Percentiles rank a stretch among this genome's conserved stretches.
Evolutionary conservation across 2,797 vertebrate species (phyloP).

Genomic region (Notoglanidium macrostoma): DNA sequence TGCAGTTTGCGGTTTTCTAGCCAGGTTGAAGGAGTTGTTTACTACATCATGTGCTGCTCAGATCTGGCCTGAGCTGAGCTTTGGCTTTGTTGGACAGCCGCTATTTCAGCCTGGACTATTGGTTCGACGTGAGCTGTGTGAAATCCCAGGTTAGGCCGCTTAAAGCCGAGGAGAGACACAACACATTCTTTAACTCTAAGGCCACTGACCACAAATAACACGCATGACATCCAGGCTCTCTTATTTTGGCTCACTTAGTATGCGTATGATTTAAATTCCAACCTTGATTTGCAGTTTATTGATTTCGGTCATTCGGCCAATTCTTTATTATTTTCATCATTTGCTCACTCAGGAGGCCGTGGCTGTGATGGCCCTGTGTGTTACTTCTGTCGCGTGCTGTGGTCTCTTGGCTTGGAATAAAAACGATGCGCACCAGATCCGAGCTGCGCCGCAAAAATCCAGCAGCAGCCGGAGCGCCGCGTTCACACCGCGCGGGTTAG

Average conservation of each 20-base stretch:
- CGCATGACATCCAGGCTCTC: background rate
- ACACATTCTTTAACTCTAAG: background rate
- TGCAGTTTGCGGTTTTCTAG: background rate
- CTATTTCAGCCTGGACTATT: conserved; percentile 40
- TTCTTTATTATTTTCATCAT: background rate
- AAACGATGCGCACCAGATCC: background rate
- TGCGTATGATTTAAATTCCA: too few relatives aligned
- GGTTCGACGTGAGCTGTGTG: conserved; percentile 1
- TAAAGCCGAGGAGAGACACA: background rate
- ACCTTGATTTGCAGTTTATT: too few relatives aligned
- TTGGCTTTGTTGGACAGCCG: conserved; percentile 40
- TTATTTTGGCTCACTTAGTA: background rate
- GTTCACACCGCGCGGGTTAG: background rate
- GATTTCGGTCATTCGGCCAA: background rate
- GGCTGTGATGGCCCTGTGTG: too few relatives aligned
- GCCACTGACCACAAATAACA: background rate
- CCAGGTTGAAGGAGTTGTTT: conserved; percentile 54
- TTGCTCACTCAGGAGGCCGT: background rate
- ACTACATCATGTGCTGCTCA: conserved; percentile 49
- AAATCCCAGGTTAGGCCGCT: conserved; percentile 32
- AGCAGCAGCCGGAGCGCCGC: background rate
- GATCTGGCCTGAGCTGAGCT: conserved; percentile 50
- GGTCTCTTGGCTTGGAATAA: background rate
- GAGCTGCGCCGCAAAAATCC: background rate
- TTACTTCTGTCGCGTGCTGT: background rate